Percentiles rank a stretch among this genome's conserved stretches.
phyloP scores from a whole-genome alignment of 2,797 vertebrate genomes.

The Mallotus villosus region DNA sequence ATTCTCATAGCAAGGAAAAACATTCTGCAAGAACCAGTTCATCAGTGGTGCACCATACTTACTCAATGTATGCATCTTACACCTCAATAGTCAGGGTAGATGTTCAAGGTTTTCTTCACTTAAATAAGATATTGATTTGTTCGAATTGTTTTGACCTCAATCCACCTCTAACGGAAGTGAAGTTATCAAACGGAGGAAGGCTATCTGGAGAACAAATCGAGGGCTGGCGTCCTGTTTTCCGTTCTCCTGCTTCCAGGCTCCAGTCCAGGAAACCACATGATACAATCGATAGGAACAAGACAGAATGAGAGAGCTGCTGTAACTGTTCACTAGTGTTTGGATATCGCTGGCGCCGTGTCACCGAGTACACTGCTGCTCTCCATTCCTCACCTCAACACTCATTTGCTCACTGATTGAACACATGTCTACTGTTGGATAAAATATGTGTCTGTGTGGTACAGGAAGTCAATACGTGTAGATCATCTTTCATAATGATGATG shows the following conservation, averaged over 20 bases:
- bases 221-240: constrained; percentile 37
- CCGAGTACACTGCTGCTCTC: neutral
- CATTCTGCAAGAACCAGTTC: neutral
- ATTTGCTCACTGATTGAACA: neutral
- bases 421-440: neutral
- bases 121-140: neutral
- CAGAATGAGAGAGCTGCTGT: constrained; percentile 19
- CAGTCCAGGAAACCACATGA: constrained; percentile 40
- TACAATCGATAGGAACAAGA: constrained; percentile 49
- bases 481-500: too few species aligned
- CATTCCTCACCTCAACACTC: neutral
- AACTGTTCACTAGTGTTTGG: neutral
- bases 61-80: neutral
- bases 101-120: neutral
- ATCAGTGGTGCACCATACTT: neutral
- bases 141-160: neutral
- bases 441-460: neutral
- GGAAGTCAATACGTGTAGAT: neutral
- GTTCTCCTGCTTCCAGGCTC: neutral
- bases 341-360: neutral
- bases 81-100: neutral
- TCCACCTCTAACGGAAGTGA: constrained; percentile 10
- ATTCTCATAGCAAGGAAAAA: neutral
- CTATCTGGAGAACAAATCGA: constrained; percentile 34
- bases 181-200: constrained; percentile 29